Conservation (phyloP, 64 coral and sea anemone genomes). For the Cladopsammia gracilis region DNA sequence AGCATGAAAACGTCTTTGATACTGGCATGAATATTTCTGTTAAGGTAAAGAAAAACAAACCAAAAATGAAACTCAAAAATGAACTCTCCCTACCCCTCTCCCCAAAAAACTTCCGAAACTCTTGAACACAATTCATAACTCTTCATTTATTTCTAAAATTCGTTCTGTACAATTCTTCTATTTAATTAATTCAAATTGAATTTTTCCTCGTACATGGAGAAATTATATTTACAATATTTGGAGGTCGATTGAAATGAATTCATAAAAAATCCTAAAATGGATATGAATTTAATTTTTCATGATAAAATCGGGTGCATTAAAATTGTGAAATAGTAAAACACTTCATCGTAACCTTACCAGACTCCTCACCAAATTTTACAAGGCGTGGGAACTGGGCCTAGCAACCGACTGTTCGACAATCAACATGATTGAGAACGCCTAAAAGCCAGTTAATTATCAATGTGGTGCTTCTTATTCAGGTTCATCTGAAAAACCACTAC, state of each 20-base stretch:
- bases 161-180: slow-evolving; percentile 44
- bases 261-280: background rate
- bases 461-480: too few relatives aligned
- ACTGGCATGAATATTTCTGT: too few relatives aligned
- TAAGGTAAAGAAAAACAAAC: too few relatives aligned
- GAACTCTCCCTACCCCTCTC: too few relatives aligned
- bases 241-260: background rate
- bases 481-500: too few relatives aligned
- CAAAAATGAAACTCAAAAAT: too few relatives aligned
- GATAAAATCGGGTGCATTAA: background rate
- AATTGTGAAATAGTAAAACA: slow-evolving; percentile 8
- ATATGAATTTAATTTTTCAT: too few relatives aligned
- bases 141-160: slow-evolving; percentile 27
- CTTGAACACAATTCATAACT: background rate
- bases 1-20: too few relatives aligned
- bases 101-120: too few relatives aligned
- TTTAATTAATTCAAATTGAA: background rate
- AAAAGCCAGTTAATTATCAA: too few relatives aligned
- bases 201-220: background rate
- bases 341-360: background rate
- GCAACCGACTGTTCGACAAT: background rate
- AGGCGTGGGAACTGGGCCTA: background rate
- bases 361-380: background rate
- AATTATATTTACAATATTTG: slow-evolving; percentile 18
- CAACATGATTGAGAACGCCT: too few relatives aligned